Evolutionary conservation across 2,888 invertebrate species (phyloP).

Genomic region (Muscina levida): DNA sequence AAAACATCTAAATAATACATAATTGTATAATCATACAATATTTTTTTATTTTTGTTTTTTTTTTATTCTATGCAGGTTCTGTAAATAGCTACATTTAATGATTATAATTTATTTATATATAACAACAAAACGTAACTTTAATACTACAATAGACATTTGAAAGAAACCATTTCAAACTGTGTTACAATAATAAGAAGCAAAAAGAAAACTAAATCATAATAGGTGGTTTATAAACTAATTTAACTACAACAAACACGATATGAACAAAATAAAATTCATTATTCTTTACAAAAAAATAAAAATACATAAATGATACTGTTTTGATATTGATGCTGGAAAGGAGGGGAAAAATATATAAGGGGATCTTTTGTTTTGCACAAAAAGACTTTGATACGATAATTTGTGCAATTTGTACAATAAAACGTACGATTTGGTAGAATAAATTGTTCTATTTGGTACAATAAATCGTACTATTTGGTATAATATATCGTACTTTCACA

Average conservation of each 20-base stretch:
- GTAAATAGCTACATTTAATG: slow-evolving; percentile 23
- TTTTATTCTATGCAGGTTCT: slow-evolving; percentile 8
- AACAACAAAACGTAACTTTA: slow-evolving; percentile 13
- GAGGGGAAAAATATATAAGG: too few relatives aligned
- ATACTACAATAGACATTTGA: slow-evolving; percentile 54
- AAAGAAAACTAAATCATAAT: slow-evolving; percentile 28
- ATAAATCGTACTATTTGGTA: too few relatives aligned
- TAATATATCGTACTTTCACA: too few relatives aligned
- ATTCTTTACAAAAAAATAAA: slow-evolving; percentile 17
- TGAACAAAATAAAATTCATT: slow-evolving; percentile 51
- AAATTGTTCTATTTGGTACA: too few relatives aligned
- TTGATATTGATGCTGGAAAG: too few relatives aligned
- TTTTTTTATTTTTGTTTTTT: slow-evolving; percentile 20
- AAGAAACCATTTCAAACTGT: slow-evolving; percentile 48
- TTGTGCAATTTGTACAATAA: too few relatives aligned
- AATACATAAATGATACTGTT: too few relatives aligned
- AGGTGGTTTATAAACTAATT: slow-evolving; percentile 50
- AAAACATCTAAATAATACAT: slow-evolving; percentile 33
- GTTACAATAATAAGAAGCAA: slow-evolving; percentile 38
- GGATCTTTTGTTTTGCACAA: too few relatives aligned
- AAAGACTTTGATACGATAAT: too few relatives aligned
- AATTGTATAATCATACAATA: too few relatives aligned
- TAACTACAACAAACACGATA: slow-evolving; percentile 36
- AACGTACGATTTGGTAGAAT: too few relatives aligned
- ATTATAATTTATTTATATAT: slow-evolving; percentile 27